Evolutionary conservation across 2,888 invertebrate genomes (phyloP).

Genomic region (Troides helena): DNA sequence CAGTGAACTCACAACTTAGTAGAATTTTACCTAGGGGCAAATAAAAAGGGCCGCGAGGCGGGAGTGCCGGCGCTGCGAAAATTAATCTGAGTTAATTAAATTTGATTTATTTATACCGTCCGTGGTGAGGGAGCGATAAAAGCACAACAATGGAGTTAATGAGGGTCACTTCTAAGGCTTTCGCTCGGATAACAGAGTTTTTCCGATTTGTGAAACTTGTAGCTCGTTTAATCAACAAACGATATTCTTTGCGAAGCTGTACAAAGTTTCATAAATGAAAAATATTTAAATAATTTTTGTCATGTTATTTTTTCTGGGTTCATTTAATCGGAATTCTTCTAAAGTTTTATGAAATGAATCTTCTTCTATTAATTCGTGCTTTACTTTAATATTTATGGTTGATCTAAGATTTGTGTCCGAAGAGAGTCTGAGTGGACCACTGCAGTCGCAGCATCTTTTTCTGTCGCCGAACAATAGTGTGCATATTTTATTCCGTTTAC

Average conservation of each 20-base stretch:
- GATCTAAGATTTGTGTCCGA: not conserved
- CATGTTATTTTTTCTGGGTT: constrained; percentile 4
- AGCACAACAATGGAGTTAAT: constrained; percentile 76
- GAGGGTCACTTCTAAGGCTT: constrained; percentile 76
- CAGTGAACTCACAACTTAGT: constrained; percentile 56
- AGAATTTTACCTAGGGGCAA: constrained; percentile 64
- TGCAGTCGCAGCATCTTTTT: too few species aligned
- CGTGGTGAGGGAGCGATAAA: constrained; percentile 63
- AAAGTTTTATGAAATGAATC: not conserved
- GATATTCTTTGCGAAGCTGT: constrained; percentile 48
- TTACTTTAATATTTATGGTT: not conserved
- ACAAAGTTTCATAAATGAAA: constrained; percentile 32
- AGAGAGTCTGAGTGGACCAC: not conserved
- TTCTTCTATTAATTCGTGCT: not conserved
- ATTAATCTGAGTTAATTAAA: constrained; percentile 81
- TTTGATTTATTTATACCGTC: constrained; percentile 77
- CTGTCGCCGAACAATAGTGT: too few species aligned
- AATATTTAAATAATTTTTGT: constrained; percentile 1
- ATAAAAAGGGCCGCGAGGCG: constrained; percentile 68
- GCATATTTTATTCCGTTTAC: too few species aligned
- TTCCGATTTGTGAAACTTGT: constrained; percentile 67
- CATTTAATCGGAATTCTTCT: not conserved
- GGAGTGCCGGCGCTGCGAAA: constrained; percentile 65
- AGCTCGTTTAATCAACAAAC: constrained; percentile 50
- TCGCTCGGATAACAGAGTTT: constrained; percentile 65